These are phyloP conservation scores for Carapus acus DNA, from an alignment of 2,797 vertebrate species.

Conservation along the genomic window DNA sequence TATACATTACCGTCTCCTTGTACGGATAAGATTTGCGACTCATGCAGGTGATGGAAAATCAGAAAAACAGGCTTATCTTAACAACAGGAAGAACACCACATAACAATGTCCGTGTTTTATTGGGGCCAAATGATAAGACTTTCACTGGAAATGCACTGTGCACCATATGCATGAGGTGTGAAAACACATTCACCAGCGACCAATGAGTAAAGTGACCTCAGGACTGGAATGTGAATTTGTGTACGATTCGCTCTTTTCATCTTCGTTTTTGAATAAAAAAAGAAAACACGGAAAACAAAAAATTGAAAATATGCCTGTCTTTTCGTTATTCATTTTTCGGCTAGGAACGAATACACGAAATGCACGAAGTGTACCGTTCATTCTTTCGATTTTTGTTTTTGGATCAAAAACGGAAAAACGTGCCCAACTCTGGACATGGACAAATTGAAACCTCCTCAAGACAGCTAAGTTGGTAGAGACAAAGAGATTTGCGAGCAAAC, in stretches of 20 bases:
- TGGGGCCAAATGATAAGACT: conserved; percentile 16
- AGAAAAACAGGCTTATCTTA: neutral
- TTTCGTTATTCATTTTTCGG: conserved; percentile 11
- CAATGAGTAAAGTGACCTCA: conserved; percentile 27
- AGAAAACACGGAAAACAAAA: too few relatives aligned
- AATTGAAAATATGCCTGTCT: too few relatives aligned
- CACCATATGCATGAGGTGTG: conserved; percentile 8
- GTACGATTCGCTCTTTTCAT: too few relatives aligned
- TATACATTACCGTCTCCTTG: neutral
- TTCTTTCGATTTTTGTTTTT: too few relatives aligned
- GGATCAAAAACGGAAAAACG: too few relatives aligned
- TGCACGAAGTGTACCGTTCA: too few relatives aligned
- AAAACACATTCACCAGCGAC: conserved; percentile 8
- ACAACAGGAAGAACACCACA: neutral
- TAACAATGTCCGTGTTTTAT: conserved; percentile 17
- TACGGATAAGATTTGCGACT: conserved; percentile 16
- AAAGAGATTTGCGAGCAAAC: too few relatives aligned
- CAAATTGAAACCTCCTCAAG: too few relatives aligned
- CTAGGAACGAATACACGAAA: too few relatives aligned
- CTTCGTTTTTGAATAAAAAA: too few relatives aligned
- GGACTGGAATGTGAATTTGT: conserved; percentile 7
- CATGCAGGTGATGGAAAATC: neutral
- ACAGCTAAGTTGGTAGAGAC: too few relatives aligned
- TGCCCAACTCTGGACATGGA: too few relatives aligned
- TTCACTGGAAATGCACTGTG: neutral